Conservation (phyloP, 92 coral and sea anemone species). For the Virgularia gustaviana region DNA sequence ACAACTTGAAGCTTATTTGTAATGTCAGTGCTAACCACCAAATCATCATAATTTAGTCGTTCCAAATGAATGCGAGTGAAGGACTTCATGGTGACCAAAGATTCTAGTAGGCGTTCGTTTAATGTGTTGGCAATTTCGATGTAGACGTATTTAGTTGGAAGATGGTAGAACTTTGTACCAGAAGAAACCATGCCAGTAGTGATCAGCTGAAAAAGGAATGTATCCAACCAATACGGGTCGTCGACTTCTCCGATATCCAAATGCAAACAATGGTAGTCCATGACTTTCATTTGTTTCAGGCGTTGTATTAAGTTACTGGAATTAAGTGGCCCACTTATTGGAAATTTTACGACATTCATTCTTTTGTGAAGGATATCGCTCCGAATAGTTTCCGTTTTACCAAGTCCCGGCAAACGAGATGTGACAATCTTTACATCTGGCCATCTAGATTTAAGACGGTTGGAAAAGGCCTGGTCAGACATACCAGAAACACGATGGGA, state of each 20-base stretch:
- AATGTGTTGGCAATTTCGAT: slow-evolving; percentile 76
- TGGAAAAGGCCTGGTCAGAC: slow-evolving; percentile 52
- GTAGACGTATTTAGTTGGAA: slow-evolving; percentile 54
- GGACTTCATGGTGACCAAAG: slow-evolving; percentile 56
- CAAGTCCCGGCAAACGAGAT: slow-evolving; percentile 78
- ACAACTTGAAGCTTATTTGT: slow-evolving; percentile 67
- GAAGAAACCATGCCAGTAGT: slow-evolving; percentile 78
- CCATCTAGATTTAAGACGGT: slow-evolving; percentile 20
- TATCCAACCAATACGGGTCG: slow-evolving; percentile 64
- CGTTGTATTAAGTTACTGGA: slow-evolving; percentile 63
- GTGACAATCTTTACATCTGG: slow-evolving; percentile 63
- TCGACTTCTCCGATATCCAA: slow-evolving; percentile 69
- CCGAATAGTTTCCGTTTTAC: slow-evolving; percentile 67
- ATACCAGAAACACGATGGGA: slow-evolving; percentile 72
- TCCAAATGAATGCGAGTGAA: slow-evolving; percentile 49
- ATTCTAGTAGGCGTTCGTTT: slow-evolving; percentile 61
- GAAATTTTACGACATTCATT: slow-evolving; percentile 60
- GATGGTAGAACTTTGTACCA: slow-evolving; percentile 60
- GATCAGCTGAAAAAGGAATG: slow-evolving; percentile 69
- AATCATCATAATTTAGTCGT: slow-evolving; percentile 48
- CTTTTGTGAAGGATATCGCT: slow-evolving; percentile 42
- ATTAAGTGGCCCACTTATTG: slow-evolving; percentile 77
- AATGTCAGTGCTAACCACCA: slow-evolving; percentile 59
- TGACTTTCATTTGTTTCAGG: slow-evolving; percentile 47
- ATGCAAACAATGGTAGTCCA: slow-evolving; percentile 58